Conservation (phyloP, 2,113 vertebrate species). For the Narcine bancroftii region DNA sequence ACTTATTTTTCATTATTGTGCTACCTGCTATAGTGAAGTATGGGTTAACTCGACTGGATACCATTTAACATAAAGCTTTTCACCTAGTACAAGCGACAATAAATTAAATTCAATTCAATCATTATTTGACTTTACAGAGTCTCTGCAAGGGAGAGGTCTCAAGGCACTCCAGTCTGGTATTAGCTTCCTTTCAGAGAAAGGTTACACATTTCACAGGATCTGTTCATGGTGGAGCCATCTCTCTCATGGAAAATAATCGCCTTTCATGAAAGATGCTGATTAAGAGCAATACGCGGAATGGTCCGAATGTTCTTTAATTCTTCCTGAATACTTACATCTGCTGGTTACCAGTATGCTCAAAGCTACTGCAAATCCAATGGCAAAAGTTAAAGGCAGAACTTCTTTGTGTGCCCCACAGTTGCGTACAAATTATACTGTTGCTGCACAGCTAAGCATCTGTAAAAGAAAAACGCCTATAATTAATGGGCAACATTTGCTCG, state of each 20-base stretch:
- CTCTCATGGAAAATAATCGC: not conserved
- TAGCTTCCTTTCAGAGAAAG: not conserved
- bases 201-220: not conserved
- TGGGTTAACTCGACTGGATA: too few species aligned
- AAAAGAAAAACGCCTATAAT: conserved; percentile 28
- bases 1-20: too few species aligned
- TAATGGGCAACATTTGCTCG: not conserved
- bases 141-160: not conserved
- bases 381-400: conserved; percentile 88
- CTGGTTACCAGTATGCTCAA: conserved; percentile 83
- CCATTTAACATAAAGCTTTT: too few species aligned
- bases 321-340: conserved; percentile 49
- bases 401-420: conserved; percentile 72
- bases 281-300: not conserved
- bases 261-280: not conserved
- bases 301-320: not conserved
- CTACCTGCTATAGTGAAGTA: too few species aligned
- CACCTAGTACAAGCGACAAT: too few species aligned
- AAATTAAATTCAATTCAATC: too few species aligned
- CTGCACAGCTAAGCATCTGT: conserved; percentile 92
- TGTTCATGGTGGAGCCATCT: not conserved
- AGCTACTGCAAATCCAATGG: conserved; percentile 84
- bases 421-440: conserved; percentile 72
- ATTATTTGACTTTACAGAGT: not conserved
- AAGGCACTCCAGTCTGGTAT: not conserved